Evolutionary conservation across 2,113 vertebrate species (phyloP).

Genomic region (Urocolius indicus): DNA sequence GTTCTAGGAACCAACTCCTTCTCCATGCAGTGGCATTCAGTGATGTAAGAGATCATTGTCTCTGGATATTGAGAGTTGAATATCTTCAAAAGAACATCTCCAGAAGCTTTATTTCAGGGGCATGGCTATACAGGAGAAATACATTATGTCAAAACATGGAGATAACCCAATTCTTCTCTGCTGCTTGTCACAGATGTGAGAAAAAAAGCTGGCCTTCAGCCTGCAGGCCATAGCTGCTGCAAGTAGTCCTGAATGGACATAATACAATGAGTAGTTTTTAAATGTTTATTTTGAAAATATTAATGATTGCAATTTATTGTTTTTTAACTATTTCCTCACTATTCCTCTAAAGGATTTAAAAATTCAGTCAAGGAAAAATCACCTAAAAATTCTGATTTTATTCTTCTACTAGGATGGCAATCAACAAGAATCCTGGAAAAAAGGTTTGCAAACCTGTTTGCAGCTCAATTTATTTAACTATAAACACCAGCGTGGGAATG

Average conservation of each 20-base stretch:
- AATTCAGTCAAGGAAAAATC: background rate
- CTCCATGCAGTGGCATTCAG: background rate
- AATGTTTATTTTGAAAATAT: background rate
- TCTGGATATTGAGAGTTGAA: background rate
- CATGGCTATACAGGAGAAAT: background rate
- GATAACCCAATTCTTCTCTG: background rate
- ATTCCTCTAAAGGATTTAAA: no score
- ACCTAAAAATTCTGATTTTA: background rate
- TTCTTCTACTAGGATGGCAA: background rate
- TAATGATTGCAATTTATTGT: background rate
- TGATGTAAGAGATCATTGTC: background rate
- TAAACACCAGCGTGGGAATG: background rate
- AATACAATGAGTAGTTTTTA: background rate
- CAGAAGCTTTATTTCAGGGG: background rate
- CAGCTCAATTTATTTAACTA: background rate
- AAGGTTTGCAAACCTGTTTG: background rate
- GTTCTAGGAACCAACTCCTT: background rate
- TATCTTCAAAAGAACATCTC: background rate
- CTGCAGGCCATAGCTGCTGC: background rate
- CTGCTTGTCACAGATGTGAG: background rate
- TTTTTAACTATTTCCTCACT: background rate
- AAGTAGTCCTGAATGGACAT: background rate
- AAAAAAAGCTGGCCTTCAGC: background rate
- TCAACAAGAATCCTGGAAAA: background rate
- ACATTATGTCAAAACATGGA: background rate